Percentiles rank a stretch among this genome's conserved stretches.
Conservation (phyloP, 2,113 vertebrate species). For the human region DNA sequence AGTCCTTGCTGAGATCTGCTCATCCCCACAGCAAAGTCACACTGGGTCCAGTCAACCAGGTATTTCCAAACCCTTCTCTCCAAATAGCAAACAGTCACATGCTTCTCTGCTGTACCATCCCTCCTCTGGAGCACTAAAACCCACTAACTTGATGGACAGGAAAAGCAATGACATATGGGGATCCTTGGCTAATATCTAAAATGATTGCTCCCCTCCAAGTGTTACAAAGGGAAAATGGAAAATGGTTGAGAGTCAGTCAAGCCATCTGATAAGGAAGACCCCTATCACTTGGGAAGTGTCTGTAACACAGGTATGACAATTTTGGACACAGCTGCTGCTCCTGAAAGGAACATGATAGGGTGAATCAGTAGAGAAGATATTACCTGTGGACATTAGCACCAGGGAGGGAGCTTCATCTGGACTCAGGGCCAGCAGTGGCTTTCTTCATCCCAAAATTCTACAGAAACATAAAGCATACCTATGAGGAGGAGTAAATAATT, state of each 20-base stretch:
- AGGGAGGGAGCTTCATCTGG: background rate
- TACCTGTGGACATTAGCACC: rapidly evolving
- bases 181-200: background rate
- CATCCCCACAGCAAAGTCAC: background rate
- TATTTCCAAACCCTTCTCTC: background rate
- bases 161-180: background rate
- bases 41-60: too few species aligned
- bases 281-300: background rate
- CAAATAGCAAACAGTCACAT: background rate
- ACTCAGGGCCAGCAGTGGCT: background rate
- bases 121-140: background rate
- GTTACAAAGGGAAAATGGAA: background rate
- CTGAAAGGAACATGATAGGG: rapidly evolving
- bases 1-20: background rate
- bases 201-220: background rate
- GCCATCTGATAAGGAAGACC: background rate
- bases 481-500: background rate
- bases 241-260: too few species aligned
- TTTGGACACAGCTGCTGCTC: background rate
- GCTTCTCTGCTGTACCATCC: background rate
- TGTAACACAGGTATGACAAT: background rate
- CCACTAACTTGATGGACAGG: too few species aligned
- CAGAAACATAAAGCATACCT: background rate
- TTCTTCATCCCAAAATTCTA: background rate
- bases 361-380: background rate